Conservation (phyloP, 1,140 invertebrate species). For the Cardiocondyla obscurior region DNA sequence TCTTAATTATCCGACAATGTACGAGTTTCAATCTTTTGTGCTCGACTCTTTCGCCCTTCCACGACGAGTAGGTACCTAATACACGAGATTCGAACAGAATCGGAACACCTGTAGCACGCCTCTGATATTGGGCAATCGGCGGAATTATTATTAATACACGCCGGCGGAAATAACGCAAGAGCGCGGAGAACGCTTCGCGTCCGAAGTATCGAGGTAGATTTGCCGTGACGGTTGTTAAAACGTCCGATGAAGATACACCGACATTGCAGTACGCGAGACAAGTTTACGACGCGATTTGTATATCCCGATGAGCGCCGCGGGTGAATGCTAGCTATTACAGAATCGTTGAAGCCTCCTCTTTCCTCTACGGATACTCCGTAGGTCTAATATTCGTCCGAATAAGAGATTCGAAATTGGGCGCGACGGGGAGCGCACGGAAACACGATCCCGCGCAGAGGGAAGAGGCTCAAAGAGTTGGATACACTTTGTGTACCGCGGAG, state of each 20-base stretch:
- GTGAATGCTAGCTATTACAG: not conserved
- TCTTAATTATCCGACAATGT: not conserved
- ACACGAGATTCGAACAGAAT: too few species aligned
- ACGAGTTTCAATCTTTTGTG: not conserved
- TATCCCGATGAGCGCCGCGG: not conserved
- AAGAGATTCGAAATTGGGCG: slow-evolving; percentile 33
- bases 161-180: not conserved
- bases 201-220: not conserved
- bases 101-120: slow-evolving; percentile 44
- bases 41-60: slow-evolving; percentile 20
- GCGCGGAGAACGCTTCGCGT: not conserved
- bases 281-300: not conserved
- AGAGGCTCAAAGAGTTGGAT: slow-evolving; percentile 55
- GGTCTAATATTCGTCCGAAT: slow-evolving; percentile 24
- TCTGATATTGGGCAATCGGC: slow-evolving; percentile 45
- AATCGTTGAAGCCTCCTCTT: not conserved
- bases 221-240: not conserved
- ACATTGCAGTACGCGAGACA: not conserved
- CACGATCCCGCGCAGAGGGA: slow-evolving; percentile 23
- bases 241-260: not conserved
- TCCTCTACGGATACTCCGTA: not conserved
- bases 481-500: slow-evolving; percentile 57
- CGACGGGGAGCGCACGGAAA: slow-evolving; percentile 47
- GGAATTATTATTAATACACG: not conserved
- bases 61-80: too few species aligned